Percentiles rank a stretch among this genome's conserved stretches.
phyloP scores from a whole-genome alignment of 2,797 vertebrate species.

The Phataginus tetradactyla region DNA sequence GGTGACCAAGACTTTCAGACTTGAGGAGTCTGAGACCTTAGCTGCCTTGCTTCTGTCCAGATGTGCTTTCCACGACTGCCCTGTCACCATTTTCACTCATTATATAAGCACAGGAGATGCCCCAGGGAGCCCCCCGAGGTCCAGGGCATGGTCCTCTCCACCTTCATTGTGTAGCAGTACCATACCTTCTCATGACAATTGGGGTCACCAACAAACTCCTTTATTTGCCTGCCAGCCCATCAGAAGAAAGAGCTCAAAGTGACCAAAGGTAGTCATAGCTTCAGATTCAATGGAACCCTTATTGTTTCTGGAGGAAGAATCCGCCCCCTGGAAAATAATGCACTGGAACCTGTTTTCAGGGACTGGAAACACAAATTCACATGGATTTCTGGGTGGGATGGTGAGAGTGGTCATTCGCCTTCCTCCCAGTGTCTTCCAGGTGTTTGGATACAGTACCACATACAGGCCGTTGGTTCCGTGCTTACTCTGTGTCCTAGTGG shows the following conservation, averaged over 20 bases:
- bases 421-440: neutral
- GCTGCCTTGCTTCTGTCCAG: neutral
- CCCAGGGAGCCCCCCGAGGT: neutral
- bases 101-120: neutral
- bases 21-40: neutral
- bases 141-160: neutral
- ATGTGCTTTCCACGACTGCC: neutral
- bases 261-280: neutral
- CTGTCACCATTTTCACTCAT: neutral
- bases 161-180: neutral
- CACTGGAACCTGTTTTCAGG: neutral
- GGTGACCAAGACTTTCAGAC: neutral
- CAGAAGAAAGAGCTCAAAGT: neutral
- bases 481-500: accelerated
- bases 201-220: neutral
- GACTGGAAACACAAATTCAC: neutral
- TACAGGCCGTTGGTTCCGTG: neutral
- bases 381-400: neutral
- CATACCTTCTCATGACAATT: neutral
- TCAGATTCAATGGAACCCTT: no score
- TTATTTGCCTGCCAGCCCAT: neutral
- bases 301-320: neutral
- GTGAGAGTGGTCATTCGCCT: neutral
- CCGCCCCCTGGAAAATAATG: no score
- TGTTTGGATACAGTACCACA: neutral